A percentile compares a stretch with the other conserved stretches of the same genome.
phyloP scores from a whole-genome alignment of 2,113 vertebrate genomes.

The Mus pahari region DNA sequence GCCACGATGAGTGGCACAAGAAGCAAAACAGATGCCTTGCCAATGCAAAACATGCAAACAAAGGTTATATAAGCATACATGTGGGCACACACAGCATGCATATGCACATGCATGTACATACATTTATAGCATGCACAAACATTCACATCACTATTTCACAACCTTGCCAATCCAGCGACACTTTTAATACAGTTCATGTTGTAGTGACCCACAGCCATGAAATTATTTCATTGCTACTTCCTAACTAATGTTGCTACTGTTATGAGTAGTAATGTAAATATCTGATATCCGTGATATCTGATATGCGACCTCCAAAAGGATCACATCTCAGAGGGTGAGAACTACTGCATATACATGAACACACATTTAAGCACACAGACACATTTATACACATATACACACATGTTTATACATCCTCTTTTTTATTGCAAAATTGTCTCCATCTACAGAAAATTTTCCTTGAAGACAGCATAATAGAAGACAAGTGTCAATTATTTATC shows the following conservation, averaged over 20 bases:
- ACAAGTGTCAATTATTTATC: conserved; percentile 53
- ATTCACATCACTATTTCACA: conserved; percentile 2
- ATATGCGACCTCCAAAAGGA: background rate
- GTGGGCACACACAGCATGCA: background rate
- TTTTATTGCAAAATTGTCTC: conserved; percentile 71
- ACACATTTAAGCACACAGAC: background rate
- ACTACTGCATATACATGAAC: background rate
- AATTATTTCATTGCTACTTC: background rate
- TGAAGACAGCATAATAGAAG: conserved; percentile 34
- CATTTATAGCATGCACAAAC: background rate
- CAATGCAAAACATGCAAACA: background rate
- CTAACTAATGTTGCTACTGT: background rate
- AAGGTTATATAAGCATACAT: background rate
- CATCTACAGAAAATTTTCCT: conserved; percentile 71
- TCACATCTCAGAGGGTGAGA: background rate
- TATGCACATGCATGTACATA: background rate
- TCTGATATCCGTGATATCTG: background rate
- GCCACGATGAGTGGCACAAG: background rate
- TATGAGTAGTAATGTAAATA: background rate
- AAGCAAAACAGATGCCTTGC: conserved; percentile 51
- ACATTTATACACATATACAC: background rate
- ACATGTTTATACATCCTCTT: background rate
- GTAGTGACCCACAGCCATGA: background rate
- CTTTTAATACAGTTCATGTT: background rate
- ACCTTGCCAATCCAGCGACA: background rate